Evolutionary conservation across 2,797 vertebrate species (phyloP).

Genomic region (Fringilla coelebs): DNA sequence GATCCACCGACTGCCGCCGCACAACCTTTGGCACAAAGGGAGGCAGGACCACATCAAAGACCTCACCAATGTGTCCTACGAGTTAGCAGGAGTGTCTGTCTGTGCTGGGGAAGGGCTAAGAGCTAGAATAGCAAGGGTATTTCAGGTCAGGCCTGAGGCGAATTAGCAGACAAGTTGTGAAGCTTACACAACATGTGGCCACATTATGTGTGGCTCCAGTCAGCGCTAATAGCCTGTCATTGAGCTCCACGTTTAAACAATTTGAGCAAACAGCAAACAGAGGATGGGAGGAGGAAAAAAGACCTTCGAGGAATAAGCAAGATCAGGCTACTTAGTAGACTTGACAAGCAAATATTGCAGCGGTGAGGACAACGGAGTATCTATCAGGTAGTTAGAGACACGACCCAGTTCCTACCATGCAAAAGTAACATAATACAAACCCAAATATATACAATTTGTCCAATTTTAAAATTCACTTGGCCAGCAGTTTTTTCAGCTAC

Average conservation of each 20-base stretch:
- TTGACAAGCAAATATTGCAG: background rate
- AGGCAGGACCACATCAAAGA: background rate
- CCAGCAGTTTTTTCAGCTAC: background rate
- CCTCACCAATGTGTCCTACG: background rate
- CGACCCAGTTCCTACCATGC: background rate
- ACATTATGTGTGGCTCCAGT: slow-evolving; percentile 61
- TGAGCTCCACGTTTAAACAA: slow-evolving; percentile 63
- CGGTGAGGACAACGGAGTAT: background rate
- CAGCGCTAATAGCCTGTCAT: slow-evolving; percentile 61
- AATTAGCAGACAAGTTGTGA: slow-evolving; percentile 66
- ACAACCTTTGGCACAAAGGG: fast-evolving
- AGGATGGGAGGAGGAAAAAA: slow-evolving; percentile 51
- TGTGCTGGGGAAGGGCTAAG: background rate
- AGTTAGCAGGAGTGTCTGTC: background rate
- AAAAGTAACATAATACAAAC: background rate
- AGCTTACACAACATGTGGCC: slow-evolving; percentile 67
- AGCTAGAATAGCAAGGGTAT: slow-evolving; percentile 52
- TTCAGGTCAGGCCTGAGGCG: slow-evolving; percentile 65
- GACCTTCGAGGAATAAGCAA: slow-evolving; percentile 46
- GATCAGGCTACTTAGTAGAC: background rate
- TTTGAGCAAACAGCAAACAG: slow-evolving; percentile 65
- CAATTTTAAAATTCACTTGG: background rate
- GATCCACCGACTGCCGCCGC: background rate
- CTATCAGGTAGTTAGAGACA: background rate
- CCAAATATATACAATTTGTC: background rate